Percentiles rank a stretch among this genome's conserved stretches.
Conservation (phyloP, 2,113 vertebrate genomes). For the Perca flavescens region DNA sequence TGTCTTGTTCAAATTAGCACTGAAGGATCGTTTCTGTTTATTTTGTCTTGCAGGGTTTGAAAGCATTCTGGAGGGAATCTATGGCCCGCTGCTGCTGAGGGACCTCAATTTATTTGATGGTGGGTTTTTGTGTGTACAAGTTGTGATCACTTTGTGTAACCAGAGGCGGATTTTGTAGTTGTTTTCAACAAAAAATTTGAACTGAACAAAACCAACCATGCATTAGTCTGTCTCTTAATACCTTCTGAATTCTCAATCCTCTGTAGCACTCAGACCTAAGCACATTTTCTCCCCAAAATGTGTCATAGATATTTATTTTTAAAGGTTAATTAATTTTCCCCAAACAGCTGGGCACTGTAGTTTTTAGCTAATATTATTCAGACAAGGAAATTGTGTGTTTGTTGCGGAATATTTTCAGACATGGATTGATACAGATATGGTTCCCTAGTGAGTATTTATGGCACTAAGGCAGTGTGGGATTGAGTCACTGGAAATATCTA, state of each 20-base stretch:
- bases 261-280: background rate
- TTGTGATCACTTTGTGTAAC: background rate
- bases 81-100: conserved; percentile 96
- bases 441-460: background rate
- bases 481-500: background rate
- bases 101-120: conserved; percentile 99
- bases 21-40: conserved; percentile 16
- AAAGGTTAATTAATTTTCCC: too few relatives aligned
- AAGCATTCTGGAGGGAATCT: conserved; percentile 99
- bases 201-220: too few relatives aligned
- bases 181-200: background rate
- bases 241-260: background rate
- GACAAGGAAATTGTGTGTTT: too few relatives aligned
- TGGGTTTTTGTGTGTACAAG: conserved; percentile 76
- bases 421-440: background rate
- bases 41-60: conserved; percentile 92
- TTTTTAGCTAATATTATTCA: background rate
- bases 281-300: background rate
- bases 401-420: background rate
- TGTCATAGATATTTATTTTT: background rate
- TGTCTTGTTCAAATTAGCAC: background rate
- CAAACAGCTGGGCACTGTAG: background rate
- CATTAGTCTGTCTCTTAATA: too few relatives aligned
- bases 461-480: background rate
- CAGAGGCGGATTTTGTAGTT: background rate